Evolutionary conservation across 2,888 invertebrate genomes (phyloP).

Genomic region (Catonia carolina): DNA sequence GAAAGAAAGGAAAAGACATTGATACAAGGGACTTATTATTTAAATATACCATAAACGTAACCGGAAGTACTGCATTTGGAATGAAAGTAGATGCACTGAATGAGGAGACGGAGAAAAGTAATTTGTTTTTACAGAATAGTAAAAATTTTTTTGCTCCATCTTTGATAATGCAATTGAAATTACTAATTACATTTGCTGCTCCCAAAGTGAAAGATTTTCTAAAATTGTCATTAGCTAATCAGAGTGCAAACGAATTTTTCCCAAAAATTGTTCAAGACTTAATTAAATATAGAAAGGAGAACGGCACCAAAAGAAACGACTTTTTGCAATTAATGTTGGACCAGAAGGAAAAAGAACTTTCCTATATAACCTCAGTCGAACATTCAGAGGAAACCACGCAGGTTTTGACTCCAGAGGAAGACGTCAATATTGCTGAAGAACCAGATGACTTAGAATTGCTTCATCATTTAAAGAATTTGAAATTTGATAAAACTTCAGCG

Average conservation of each 20-base stretch:
- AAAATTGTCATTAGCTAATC: neutral
- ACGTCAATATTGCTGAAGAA: too few species aligned
- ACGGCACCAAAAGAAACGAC: constrained; percentile 8
- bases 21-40: neutral
- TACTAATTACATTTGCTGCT: neutral
- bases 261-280: neutral
- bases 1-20: neutral
- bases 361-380: too few species aligned
- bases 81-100: neutral
- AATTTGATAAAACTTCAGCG: too few species aligned
- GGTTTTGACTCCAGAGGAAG: too few species aligned
- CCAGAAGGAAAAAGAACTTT: constrained; percentile 16
- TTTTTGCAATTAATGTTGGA: constrained; percentile 9
- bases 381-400: too few species aligned
- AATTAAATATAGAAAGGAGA: neutral
- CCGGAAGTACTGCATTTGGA: neutral
- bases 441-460: too few species aligned
- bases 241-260: neutral
- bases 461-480: too few species aligned
- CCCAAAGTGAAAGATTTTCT: constrained; percentile 6
- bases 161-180: neutral
- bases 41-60: neutral
- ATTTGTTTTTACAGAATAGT: neutral
- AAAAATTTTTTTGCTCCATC: neutral
- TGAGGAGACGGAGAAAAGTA: neutral